phyloP scores from a whole-genome alignment of 2,113 vertebrate genomes.

The Machaerirhynchus nigripectus region DNA sequence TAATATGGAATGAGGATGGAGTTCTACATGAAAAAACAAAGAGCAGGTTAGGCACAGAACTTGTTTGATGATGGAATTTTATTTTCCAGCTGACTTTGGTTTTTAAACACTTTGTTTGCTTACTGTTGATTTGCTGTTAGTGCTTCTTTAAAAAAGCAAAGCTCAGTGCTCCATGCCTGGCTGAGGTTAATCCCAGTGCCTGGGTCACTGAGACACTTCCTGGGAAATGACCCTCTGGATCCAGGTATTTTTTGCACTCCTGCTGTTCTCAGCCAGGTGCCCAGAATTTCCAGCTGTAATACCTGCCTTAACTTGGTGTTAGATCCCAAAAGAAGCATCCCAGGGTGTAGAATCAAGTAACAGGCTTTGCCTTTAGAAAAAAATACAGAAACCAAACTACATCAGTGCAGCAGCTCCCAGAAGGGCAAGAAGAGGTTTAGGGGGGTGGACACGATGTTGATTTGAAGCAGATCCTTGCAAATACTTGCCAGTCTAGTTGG shows the following conservation, averaged over 20 bases:
- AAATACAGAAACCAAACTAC: background rate
- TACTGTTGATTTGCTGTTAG: background rate
- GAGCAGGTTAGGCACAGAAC: background rate
- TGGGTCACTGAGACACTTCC: background rate
- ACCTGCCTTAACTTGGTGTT: background rate
- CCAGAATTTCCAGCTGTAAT: background rate
- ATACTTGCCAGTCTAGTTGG: background rate
- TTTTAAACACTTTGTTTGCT: background rate
- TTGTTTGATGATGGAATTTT: background rate
- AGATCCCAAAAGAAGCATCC: background rate
- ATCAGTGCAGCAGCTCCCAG: background rate
- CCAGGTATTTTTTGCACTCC: accelerated
- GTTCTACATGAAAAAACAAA: background rate
- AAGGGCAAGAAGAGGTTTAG: background rate
- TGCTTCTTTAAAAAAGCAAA: background rate
- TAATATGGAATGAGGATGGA: background rate
- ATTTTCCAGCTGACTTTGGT: background rate
- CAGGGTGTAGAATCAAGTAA: background rate
- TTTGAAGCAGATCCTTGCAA: background rate
- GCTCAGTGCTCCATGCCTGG: background rate
- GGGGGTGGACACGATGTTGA: background rate
- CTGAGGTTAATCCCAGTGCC: background rate
- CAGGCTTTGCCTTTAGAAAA: background rate
- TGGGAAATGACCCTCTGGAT: background rate
- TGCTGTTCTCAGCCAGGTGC: background rate